phyloP scores from a whole-genome alignment of 2,888 invertebrate genomes.

The Eurois occulta region DNA sequence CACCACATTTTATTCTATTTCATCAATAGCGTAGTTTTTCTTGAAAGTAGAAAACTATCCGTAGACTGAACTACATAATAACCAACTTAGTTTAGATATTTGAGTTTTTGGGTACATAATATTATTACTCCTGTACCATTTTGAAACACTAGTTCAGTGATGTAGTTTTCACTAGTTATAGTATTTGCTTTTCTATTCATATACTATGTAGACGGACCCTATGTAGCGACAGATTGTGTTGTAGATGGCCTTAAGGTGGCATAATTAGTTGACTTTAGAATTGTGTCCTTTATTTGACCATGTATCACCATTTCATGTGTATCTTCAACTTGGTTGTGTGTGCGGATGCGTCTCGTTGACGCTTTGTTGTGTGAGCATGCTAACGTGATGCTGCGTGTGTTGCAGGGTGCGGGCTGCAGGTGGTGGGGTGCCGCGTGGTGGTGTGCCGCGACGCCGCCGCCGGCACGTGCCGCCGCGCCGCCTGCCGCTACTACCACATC shows the following conservation, averaged over 20 bases:
- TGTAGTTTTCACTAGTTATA: constrained; percentile 65
- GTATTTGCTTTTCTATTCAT: constrained; percentile 60
- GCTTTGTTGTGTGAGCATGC: not conserved
- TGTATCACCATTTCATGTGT: constrained; percentile 28
- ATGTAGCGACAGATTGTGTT: constrained; percentile 32
- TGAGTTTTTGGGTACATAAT: constrained; percentile 53
- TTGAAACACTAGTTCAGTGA: constrained; percentile 58
- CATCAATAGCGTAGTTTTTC: constrained; percentile 67
- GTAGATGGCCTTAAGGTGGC: constrained; percentile 26
- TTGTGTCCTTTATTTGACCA: constrained; percentile 16
- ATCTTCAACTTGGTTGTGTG: not conserved
- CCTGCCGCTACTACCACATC: constrained; percentile 99
- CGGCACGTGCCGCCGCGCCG: constrained; percentile 97
- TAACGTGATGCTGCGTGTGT: constrained; percentile 66
- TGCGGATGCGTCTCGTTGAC: not conserved
- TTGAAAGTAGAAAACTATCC: constrained; percentile 58
- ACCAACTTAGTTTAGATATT: constrained; percentile 63
- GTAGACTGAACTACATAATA: constrained; percentile 60
- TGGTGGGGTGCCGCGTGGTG: constrained; percentile 98
- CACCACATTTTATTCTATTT: constrained; percentile 67
- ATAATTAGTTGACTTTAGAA: constrained; percentile 48
- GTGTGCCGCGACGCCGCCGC: constrained; percentile 99
- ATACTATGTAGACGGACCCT: constrained; percentile 53
- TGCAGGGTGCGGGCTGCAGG: constrained; percentile 98
- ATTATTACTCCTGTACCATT: constrained; percentile 51